These are phyloP conservation scores for Caenorhabditis sp. DNA, from an alignment of 2,888 invertebrate species.

Conservation along the genomic window DNA sequence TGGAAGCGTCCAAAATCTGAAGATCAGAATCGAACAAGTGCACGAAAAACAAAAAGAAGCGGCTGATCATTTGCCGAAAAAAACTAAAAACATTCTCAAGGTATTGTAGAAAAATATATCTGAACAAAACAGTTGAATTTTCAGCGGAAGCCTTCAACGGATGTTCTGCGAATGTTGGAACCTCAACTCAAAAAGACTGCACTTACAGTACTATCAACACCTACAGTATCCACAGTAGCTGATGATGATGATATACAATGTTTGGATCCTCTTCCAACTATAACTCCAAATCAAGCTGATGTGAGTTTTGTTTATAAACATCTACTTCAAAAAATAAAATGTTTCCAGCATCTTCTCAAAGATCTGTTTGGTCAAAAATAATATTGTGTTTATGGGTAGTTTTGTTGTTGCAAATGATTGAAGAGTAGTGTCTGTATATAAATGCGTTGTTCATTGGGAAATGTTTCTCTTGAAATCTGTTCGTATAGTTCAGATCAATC, in stretches of 20 bases:
- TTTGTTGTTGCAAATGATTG: too few species aligned
- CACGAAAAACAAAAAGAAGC: neutral
- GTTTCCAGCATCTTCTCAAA: too few species aligned
- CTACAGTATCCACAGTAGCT: neutral
- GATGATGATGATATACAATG: slow-evolving; percentile 22
- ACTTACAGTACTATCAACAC: neutral
- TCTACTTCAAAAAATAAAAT: too few species aligned
- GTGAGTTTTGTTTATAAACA: slow-evolving; percentile 6
- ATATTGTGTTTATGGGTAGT: too few species aligned
- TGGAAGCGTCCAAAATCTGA: slow-evolving; percentile 8
- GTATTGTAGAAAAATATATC: neutral
- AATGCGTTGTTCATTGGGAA: too few species aligned
- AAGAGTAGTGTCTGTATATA: too few species aligned
- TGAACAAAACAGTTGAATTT: neutral
- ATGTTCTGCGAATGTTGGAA: too few species aligned
- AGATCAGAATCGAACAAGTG: neutral
- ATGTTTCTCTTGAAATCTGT: too few species aligned
- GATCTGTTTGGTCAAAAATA: too few species aligned
- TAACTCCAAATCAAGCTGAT: slow-evolving; percentile 7
- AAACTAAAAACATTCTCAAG: neutral
- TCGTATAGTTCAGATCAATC: too few species aligned
- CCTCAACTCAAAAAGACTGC: neutral
- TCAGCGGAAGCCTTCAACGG: too few species aligned
- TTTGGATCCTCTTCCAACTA: slow-evolving; percentile 15
- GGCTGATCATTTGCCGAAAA: neutral